Evolutionary conservation across 2,888 invertebrate genomes (phyloP).

Genomic region (Augiades crinisus): DNA sequence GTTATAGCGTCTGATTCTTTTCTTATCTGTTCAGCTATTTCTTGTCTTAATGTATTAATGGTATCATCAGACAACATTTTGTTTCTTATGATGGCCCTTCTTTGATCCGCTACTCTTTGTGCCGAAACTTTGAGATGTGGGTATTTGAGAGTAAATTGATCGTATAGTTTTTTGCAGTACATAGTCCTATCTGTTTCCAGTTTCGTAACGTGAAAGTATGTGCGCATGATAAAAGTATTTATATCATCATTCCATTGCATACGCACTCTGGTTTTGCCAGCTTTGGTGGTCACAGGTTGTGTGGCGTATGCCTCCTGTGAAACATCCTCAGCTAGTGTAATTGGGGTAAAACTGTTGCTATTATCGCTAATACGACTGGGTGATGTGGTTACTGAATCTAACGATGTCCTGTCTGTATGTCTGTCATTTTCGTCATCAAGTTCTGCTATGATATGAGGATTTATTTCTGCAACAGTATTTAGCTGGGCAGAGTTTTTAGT

Average conservation of each 20-base stretch:
- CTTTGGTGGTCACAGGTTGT: conserved; percentile 32
- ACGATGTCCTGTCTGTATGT: no score
- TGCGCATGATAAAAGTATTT: conserved; percentile 25
- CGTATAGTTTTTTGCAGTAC: conserved; percentile 8
- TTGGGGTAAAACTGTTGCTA: no score
- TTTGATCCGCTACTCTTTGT: not conserved
- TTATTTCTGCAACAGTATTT: conserved; percentile 11
- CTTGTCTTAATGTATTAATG: not conserved
- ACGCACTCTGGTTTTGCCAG: conserved; percentile 29
- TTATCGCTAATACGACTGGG: no score
- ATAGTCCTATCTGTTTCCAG: conserved; percentile 22
- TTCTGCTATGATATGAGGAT: no score
- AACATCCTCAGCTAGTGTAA: no score
- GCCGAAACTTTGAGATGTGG: not conserved
- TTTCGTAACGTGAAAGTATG: conserved; percentile 18
- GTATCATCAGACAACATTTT: not conserved
- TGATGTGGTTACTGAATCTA: no score
- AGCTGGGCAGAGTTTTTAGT: no score
- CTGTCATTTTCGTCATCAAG: no score
- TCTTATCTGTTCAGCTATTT: not conserved
- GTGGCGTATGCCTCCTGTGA: no score
- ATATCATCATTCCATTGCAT: conserved; percentile 24
- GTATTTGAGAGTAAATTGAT: not conserved
- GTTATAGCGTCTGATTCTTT: not conserved
- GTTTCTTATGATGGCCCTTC: not conserved